Base-by-base conservation (phyloP, 2,113 vertebrate species). In the Muscicapa adusta region DNA sequence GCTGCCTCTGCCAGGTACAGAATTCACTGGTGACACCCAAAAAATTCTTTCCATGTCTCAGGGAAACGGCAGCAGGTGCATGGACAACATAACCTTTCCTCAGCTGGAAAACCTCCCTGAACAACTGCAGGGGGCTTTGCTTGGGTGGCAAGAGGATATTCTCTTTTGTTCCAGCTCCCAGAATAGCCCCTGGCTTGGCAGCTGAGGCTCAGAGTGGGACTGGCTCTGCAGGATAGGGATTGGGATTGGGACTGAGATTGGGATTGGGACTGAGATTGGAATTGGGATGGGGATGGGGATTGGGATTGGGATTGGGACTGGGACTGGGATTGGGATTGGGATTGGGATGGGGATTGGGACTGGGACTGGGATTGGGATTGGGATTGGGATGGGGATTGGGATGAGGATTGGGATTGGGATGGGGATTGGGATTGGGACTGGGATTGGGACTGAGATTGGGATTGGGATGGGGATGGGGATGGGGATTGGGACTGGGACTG, bases 121-220 rank as follows among this genome's bases (percentile, higher is more conserved):
- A n/a, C 62, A 94, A 91, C 75, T 72, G 81, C 51, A 85, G 85
- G 62, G 62, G 85, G 93, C 61, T 67, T 91, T 90, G 50, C 70
- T 8, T 68, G 77, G 62, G 89, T 78, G 76, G 61, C 1, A 10
- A 87, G 89, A 61, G 71, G 91, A 70, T 71, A 8, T 2, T 45
- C 15, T 36, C 70, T 34, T 88, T 93, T 96, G 82, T 97, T 79
- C 60, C 85, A 68, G 78, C 91, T 94, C 88, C 93, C 89, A 83
- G 88, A 97, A 94, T 80, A 94, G 89, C 75, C 65, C 70, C 75
- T 73, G 15, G 2, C 84, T 31, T 31, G 66, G 96, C 93, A 88
- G 87, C 80, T 88, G 93, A 70, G 80, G 62, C 74, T 42, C 62
- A 2, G 60, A 2, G 86, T 43, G 42, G 45, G 0, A 8, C 56